Evolutionary conservation across 2,113 vertebrate genomes (phyloP).

Genomic region (Phocoena phocoena): DNA sequence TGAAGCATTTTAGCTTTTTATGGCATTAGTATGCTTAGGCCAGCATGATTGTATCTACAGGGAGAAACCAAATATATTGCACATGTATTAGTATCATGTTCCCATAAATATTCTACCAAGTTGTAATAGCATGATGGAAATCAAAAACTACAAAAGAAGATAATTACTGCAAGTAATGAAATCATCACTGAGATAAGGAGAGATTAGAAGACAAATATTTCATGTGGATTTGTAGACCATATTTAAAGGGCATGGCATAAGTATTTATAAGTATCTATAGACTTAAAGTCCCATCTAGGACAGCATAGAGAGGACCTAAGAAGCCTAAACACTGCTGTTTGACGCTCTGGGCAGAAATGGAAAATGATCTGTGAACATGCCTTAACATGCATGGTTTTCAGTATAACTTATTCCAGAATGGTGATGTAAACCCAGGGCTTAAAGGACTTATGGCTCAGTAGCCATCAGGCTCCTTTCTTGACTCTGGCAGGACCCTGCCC

Average conservation of each 20-base stretch:
- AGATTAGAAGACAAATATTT: conserved; percentile 9
- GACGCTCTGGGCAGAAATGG: background rate
- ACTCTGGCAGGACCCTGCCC: background rate
- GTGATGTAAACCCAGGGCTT: background rate
- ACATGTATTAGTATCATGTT: background rate
- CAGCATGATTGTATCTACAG: background rate
- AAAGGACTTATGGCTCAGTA: background rate
- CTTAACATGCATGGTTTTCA: background rate
- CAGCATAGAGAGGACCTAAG: background rate
- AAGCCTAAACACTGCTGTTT: background rate
- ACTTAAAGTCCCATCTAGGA: background rate
- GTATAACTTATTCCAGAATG: background rate
- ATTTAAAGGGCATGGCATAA: background rate
- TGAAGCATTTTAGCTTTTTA: background rate
- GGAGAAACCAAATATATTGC: background rate
- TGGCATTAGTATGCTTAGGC: background rate
- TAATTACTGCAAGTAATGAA: background rate
- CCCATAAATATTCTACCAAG: background rate
- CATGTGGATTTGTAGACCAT: background rate
- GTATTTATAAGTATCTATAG: background rate
- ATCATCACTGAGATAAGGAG: background rate
- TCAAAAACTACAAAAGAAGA: background rate
- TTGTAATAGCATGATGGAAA: background rate
- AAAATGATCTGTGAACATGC: background rate
- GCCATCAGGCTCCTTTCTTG: background rate